Conservation (phyloP, 2,113 vertebrate species). For the Rhineura floridana region DNA sequence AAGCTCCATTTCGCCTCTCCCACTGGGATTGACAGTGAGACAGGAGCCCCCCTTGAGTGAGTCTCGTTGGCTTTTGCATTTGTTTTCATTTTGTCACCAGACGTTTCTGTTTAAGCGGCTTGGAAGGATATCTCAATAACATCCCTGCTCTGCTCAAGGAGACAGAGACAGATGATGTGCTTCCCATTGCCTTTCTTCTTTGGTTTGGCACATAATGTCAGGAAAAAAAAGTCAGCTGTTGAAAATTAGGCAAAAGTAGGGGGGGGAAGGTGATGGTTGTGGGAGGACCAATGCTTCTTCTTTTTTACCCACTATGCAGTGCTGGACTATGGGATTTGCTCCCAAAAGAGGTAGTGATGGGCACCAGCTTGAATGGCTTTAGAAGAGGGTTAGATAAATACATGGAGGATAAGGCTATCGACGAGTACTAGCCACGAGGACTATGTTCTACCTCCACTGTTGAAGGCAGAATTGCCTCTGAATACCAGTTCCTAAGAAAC, state of each 20-base stretch:
- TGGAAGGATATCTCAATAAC: conserved; percentile 70
- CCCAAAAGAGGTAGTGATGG: too few species aligned
- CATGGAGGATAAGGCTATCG: too few species aligned
- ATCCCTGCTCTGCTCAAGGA: conserved; percentile 42
- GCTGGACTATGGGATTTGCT: too few species aligned
- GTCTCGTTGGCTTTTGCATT: conserved; percentile 50
- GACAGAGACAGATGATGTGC: conserved; percentile 43
- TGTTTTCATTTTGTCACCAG: conserved; percentile 75
- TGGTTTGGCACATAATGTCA: conserved; percentile 13
- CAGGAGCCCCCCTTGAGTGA: conserved; percentile 35
- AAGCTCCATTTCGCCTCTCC: conserved; percentile 57
- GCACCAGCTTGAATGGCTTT: too few species aligned
- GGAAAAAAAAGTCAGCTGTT: conserved; percentile 29
- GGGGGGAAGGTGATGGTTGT: too few species aligned
- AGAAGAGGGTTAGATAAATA: too few species aligned
- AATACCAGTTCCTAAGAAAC: not conserved
- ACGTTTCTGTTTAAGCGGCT: conserved; percentile 67
- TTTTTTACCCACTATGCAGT: too few species aligned
- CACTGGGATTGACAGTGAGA: conserved; percentile 38
- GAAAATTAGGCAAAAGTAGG: conserved; percentile 33
- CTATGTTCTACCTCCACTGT: too few species aligned
- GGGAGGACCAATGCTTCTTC: too few species aligned
- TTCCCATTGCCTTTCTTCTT: conserved; percentile 12
- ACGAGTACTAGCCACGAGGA: too few species aligned
- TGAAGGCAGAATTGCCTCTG: not conserved